phyloP scores from a whole-genome alignment of 2,888 invertebrate genomes.

The Leptopilina syphax region DNA sequence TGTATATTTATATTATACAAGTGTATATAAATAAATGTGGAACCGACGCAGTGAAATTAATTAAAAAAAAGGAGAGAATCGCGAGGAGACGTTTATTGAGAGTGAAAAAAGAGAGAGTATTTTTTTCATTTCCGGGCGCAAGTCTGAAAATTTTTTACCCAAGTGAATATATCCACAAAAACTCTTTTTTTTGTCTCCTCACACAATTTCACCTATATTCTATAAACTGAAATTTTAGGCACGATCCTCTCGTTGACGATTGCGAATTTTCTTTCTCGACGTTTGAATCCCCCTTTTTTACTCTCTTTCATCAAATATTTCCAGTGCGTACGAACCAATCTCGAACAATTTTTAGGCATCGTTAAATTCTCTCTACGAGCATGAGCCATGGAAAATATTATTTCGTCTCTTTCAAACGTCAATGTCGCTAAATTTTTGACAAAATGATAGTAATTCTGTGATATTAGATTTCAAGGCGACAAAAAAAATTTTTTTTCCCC shows the following conservation, averaged over 20 bases:
- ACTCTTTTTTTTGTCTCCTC: constrained; percentile 40
- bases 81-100: constrained; percentile 3
- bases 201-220: no score
- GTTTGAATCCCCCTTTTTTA: constrained; percentile 37
- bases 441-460: constrained; percentile 33
- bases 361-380: constrained; percentile 9
- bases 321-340: constrained; percentile 47
- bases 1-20: constrained; percentile 22
- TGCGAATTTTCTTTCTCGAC: constrained; percentile 54
- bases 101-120: neutral
- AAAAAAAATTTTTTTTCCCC: neutral
- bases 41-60: constrained; percentile 31
- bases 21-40: neutral
- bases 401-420: constrained; percentile 5
- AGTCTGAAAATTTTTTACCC: constrained; percentile 23
- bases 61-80: constrained; percentile 21
- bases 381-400: constrained; percentile 3
- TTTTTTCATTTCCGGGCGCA: constrained; percentile 28
- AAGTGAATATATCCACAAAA: constrained; percentile 18
- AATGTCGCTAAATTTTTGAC: constrained; percentile 11
- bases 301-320: constrained; percentile 50
- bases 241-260: constrained; percentile 64
- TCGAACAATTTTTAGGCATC: constrained; percentile 44
- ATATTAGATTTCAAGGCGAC: constrained; percentile 20
- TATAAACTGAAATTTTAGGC: constrained; percentile 59